Base-by-base conservation (phyloP, 1,140 invertebrate species). In the Lasaia peninsularis region DNA sequence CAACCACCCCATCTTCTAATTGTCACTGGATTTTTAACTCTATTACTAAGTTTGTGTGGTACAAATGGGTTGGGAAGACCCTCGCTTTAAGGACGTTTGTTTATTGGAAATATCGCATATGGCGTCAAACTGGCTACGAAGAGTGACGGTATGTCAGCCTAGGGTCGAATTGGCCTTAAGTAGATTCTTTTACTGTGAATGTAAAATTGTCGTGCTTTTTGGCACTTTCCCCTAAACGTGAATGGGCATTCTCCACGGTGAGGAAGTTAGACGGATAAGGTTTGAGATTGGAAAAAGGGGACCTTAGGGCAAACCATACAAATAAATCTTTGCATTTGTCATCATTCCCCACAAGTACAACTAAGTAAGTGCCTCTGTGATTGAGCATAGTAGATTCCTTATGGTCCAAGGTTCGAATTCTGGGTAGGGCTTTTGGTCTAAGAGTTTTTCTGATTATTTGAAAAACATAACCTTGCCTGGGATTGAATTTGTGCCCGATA, bases 61-160 rank as follows among this genome's bases (percentile, higher is more conserved):
- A 69, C 67, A 57, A 67, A 67, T 69, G 74, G 51, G 60, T 58
- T 62, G 62, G 24, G 24, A 56, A 21, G 11, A n/a, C 21, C 53
- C 53, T 34, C 51, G 59, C 61, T 73, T 67, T 72, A 68, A 74
- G 35, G 68, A 58, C 66, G 40, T 81, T 84, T 66, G 60, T 59
- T 28, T 54, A 54, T 35, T 69, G 61, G 50, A 51, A 48, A 60
- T 57, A 60, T 63, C 76, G 69, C 85, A 88, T 85, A 86, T 88
- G 85, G 85, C 82, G 82, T 85, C 81, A 78, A 88, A 82, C 81
- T 66, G 77, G 74, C 80, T 75, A 73, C 78, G 71, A 63, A 64
- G 70, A 83, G 75, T 83, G 85, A 79, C 80, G 78, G 76, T 63
- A 78, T 71, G 76, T 68, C 79, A 84, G 79, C 83, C 78, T 66